These are phyloP conservation scores for Fringilla coelebs DNA, from an alignment of 2,797 vertebrate species.

Conservation along the genomic window DNA sequence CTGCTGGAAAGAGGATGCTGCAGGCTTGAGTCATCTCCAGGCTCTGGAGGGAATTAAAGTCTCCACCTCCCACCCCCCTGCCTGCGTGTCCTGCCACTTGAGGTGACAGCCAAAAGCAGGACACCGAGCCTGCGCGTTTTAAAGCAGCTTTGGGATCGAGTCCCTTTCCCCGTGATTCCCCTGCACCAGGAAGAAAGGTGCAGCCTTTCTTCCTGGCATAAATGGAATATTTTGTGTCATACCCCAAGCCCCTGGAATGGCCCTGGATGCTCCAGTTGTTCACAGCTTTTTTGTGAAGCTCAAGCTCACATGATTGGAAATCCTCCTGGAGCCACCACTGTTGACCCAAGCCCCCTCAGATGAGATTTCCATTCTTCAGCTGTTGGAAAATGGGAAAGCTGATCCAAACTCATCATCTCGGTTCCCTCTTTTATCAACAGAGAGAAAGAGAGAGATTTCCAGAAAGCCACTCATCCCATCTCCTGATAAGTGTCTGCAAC, in stretches of 20 bases:
- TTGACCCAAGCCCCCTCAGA: background rate
- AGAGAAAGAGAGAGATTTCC: background rate
- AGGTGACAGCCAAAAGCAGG: background rate
- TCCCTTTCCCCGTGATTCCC: background rate
- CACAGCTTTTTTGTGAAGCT: background rate
- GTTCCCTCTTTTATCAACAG: background rate
- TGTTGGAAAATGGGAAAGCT: background rate
- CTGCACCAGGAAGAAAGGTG: too few relatives aligned
- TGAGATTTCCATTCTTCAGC: background rate
- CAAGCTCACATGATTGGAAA: background rate
- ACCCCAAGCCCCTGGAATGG: background rate
- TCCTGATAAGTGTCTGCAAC: constrained; percentile 17
- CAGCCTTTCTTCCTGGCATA: background rate
- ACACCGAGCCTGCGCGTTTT: background rate
- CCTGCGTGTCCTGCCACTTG: background rate
- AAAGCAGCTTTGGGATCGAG: background rate
- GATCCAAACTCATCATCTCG: background rate
- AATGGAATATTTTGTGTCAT: background rate
- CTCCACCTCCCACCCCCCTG: background rate
- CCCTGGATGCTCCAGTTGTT: background rate
- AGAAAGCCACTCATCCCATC: background rate
- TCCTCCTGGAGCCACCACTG: background rate
- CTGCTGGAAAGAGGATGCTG: constrained; percentile 23
- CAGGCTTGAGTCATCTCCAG: background rate
- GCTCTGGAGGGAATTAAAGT: background rate